Evolutionary conservation across 2,797 vertebrate species (phyloP), one percentile per base, ranked within the genome.

Genomic region (Anableps anableps): DNA sequence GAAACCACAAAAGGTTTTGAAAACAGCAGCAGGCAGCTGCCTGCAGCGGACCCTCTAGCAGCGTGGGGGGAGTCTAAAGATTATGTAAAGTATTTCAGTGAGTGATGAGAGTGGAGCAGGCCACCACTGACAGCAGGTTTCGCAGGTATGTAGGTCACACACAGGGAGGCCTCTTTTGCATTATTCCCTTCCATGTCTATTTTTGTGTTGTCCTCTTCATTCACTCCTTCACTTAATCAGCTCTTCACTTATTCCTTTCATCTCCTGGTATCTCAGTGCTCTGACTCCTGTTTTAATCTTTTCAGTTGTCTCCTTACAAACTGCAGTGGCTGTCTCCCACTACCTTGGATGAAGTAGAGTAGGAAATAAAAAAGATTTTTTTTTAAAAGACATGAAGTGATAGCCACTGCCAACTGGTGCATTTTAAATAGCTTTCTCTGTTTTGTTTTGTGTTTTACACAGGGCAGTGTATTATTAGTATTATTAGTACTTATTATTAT

Each of bases 11-110:
- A 89, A 86, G 86, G 82, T 85, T 88, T 72, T 80, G 72, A 85
- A 86, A 86, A 84, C 79, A 78, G 87, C 80, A 80, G 86, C 74
- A 6, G 74, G 88, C 82, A 74, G 80, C 81, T 78, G 88, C 75
- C 75, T 80, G 81, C 88, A 82, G 88, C 83, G 78, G 75, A 75
- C 70, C 79, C 31, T 31, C 80, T 73, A 60, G 85, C 78, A 80
- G 86, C 75, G 45, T 80, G 43, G 58, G 83, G 80, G 92, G 91
- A 88, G 86, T 90, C 89, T 88, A 81, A 89, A 93, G 92, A 95
- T 95, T 94, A 95, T 96, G 95, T 94, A 93, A 95, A 96, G 92
- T 94, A 91, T 94, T 95, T 95, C 90, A 89, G 86, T 77, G 78
- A 89, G 93, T 94, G 94, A 93, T 94, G 91, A 87, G 93, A 93